Base-by-base conservation (phyloP, 2,113 vertebrate genomes). In the Sceloporus tristichus region DNA sequence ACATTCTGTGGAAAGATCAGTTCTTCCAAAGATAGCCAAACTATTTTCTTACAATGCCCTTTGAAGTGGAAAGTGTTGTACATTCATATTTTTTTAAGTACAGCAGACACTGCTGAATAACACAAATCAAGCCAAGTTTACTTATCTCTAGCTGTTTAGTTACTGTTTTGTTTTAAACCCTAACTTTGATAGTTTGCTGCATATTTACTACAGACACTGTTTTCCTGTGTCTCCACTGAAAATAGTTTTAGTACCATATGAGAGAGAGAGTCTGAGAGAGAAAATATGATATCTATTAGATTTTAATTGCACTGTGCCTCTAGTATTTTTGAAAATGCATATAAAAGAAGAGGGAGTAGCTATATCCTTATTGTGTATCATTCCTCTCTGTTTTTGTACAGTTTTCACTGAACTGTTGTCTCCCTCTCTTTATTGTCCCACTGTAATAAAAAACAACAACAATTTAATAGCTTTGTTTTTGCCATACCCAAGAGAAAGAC, bases 291-390 rank as follows among this genome's bases (percentile, higher is more conserved):
- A 19, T 48, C 29, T 38, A 83, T 82, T 77, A 53, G 29, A 77
- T 77, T 82, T 88, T 83, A 83, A 88, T 88, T 83, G 42, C 59
- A 59, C 7, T 27, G 80, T 18, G 59, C 21, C n/a, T 65, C 80
- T 42, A 56, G n/a, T 59, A 29, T 83, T 68, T 27, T 65, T 4
- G 29, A 34, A 83, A 82, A 77, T 53, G n/a, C 40, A 19, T 88
- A 83, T 34, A 68, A 19, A 62, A 59, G 53, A 74, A 62, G 66
- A 23, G 62, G 42, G 34, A 77, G 42, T 76, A 53, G 7, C 13
- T 76, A 27, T 53, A 42, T 42, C 4, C 54, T 59, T 16, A 42
- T 65, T 75, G 21, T 74, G 34, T 38, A 53, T 38, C 42, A 83
- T 77, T 87, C 38, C 16, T 87, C 59, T 80, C 76, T 38, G 86